phyloP scores from a whole-genome alignment of 2,113 vertebrate species.

The Scomber scombrus region DNA sequence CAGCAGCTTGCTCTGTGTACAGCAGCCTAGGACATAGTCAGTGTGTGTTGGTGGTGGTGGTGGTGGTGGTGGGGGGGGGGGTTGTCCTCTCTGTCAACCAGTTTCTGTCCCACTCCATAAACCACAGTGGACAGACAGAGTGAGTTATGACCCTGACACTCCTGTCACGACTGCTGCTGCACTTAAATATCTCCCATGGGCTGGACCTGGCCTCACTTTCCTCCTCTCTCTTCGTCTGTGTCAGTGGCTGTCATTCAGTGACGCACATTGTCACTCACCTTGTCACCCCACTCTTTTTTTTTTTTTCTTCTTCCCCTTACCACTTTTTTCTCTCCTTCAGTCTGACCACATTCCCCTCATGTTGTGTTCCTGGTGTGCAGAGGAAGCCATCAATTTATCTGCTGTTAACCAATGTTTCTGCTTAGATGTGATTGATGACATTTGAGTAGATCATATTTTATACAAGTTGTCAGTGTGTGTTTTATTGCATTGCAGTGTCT shows the following conservation, averaged over 20 bases:
- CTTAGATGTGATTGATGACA: constrained; percentile 47
- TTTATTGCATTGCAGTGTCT: constrained; percentile 47
- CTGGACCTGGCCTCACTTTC: constrained; percentile 41
- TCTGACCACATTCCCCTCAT: constrained; percentile 10
- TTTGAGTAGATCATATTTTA: constrained; percentile 34
- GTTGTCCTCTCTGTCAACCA: constrained; percentile 64
- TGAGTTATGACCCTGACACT: constrained; percentile 70
- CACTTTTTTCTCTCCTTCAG: not conserved
- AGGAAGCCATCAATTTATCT: constrained; percentile 50
- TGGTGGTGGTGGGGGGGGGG: not conserved
- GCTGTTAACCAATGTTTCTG: constrained; percentile 27
- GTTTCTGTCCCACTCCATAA: constrained; percentile 75
- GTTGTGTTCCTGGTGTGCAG: not conserved
- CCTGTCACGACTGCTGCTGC: constrained; percentile 54
- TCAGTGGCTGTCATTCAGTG: constrained; percentile 41
- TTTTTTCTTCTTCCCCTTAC: not conserved
- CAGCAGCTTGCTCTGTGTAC: constrained; percentile 82
- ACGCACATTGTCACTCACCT: constrained; percentile 50
- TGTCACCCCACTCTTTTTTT: constrained; percentile 16
- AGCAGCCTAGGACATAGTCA: constrained; percentile 67
- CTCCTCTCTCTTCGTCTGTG: not conserved
- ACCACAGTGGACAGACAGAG: constrained; percentile 56
- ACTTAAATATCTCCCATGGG: constrained; percentile 65
- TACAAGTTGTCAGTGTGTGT: constrained; percentile 13
- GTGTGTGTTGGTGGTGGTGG: constrained; percentile 47